Evolutionary conservation across 2,113 vertebrate species (phyloP), one percentile per base, ranked within the genome.

Genomic region (Plecotus auritus): DNA sequence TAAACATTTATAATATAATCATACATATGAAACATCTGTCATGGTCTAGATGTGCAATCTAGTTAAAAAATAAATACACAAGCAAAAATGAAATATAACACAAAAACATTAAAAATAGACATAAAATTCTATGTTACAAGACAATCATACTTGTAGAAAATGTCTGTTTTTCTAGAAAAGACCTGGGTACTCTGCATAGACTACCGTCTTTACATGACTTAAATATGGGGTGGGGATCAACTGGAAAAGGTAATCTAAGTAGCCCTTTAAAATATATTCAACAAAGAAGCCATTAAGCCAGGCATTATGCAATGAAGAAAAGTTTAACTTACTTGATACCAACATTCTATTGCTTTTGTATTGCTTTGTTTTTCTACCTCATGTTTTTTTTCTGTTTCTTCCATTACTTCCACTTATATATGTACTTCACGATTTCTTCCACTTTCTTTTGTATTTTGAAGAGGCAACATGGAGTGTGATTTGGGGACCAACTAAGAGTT

Each of bases 381-480:
- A 37, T 35, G 0, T 2, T 13, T 8, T 90, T 90, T 85, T 67
- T 69, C 54, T 85, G 1, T 88, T 26, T 61, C 70, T 85, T 32
- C 1, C 17, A n/a, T 88, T 35, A 61, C 23, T 35, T 85, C 6
- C 17, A 51, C n/a, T 90, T 78, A 2, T 32, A 8, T 66, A 54
- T 28, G 8, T 37, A 37, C 6, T 78, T 47, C 9, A 66, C 16
- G 37, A 8, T 85, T 78, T 81, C 26, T 47, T 35, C 18, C 22
- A 42, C 47, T 84, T 59, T 80, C 14, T 84, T 91, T 87, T 90
- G 26, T 80, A 20, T 70, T 92, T 88, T 93, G n/a, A 91, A 86
- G 32, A 93, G 47, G 14, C 13, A 74, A n/a, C 23, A 74, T 13
- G 28, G 5, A 80, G 13, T 76, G 10, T 45, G 56, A 90, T 40